These are phyloP conservation scores for Blastomussa wellsi DNA, from an alignment of 92 coral and sea anemone genomes.

Conservation along the genomic window DNA sequence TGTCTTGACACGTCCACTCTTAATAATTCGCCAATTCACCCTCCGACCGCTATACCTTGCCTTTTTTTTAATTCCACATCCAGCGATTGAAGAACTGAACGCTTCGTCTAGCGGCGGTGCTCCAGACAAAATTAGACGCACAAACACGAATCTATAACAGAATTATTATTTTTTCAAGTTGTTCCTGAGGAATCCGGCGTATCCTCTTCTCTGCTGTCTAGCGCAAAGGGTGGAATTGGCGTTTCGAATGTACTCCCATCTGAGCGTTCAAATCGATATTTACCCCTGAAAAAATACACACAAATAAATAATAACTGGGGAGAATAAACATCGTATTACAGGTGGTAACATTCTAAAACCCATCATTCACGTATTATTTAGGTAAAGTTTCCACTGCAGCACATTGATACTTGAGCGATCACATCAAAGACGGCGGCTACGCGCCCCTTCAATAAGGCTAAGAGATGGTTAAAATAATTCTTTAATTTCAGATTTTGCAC, in stretches of 20 bases:
- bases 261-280: slow-evolving; percentile 89
- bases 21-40: not conserved
- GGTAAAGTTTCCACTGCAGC: too few relatives aligned
- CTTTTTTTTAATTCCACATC: not conserved
- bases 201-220: slow-evolving; percentile 94
- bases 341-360: not conserved
- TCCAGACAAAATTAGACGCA: not conserved
- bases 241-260: slow-evolving; percentile 97
- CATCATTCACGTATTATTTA: not conserved
- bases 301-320: not conserved
- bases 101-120: not conserved
- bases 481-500: not conserved
- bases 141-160: not conserved
- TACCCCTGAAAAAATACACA: slow-evolving; percentile 69
- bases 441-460: too few relatives aligned
- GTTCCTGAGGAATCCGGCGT: slow-evolving; percentile 39
- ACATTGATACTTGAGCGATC: not conserved
- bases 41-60: not conserved
- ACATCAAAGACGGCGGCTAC: too few relatives aligned
- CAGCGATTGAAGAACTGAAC: not conserved
- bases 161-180: not conserved
- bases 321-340: not conserved
- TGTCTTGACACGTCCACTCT: not conserved
- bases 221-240: slow-evolving; percentile 95
- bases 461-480: not conserved